Conservation (phyloP, 1,140 invertebrate species). For the Trypoxylus dichotomus region DNA sequence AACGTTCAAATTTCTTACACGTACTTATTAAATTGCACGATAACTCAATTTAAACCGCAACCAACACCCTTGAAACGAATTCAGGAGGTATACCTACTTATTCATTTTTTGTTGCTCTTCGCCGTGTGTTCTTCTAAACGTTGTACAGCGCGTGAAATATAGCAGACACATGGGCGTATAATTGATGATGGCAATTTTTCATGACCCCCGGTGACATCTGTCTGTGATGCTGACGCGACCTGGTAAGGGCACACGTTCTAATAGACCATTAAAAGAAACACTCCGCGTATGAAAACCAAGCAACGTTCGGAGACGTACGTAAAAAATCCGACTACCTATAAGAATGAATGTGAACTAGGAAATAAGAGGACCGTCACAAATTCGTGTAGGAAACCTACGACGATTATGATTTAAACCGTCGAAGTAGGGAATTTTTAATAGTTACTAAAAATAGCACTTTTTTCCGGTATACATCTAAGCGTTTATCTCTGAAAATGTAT, state of each 20-base stretch:
- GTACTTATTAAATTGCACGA: conserved; percentile 53
- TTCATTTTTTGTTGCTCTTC: conserved; percentile 16
- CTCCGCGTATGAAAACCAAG: not conserved
- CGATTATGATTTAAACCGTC: not conserved
- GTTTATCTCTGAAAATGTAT: conserved; percentile 4
- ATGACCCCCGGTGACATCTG: conserved; percentile 42
- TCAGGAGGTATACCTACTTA: conserved; percentile 1
- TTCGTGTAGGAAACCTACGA: not conserved
- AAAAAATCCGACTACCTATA: not conserved
- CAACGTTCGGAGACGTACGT: not conserved
- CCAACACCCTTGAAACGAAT: conserved; percentile 10
- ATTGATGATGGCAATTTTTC: conserved; percentile 45
- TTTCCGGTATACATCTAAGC: not conserved
- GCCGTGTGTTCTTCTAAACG: not conserved
- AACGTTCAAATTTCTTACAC: conserved; percentile 70
- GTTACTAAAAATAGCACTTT: not conserved
- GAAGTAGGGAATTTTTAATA: not conserved
- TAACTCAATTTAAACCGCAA: not conserved
- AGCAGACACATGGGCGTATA: conserved; percentile 41
- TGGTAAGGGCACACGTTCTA: conserved; percentile 40
- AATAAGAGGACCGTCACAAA: not conserved
- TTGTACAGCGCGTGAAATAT: conserved; percentile 10
- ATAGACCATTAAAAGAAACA: conserved; percentile 42
- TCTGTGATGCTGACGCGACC: conserved; percentile 35
- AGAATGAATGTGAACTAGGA: not conserved